Evolutionary conservation across 2,797 vertebrate genomes (phyloP).

Genomic region (Peromyscus eremicus): DNA sequence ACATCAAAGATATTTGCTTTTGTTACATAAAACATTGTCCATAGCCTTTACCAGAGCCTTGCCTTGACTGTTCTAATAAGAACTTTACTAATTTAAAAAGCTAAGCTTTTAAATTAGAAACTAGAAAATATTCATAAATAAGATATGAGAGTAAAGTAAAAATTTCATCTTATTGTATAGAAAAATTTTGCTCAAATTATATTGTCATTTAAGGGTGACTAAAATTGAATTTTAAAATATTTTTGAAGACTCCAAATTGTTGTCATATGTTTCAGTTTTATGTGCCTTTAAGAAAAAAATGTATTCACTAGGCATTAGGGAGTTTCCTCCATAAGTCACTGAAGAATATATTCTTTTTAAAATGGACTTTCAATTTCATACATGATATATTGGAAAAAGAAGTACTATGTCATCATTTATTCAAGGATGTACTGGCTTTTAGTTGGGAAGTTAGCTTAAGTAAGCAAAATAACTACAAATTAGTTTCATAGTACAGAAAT

Average conservation of each 20-base stretch:
- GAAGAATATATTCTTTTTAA: conserved; percentile 41
- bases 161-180: not conserved
- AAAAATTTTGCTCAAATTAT: conserved; percentile 31
- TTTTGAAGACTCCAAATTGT: conserved; percentile 43
- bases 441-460: not conserved
- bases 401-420: not conserved
- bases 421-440: not conserved
- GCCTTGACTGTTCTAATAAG: not conserved
- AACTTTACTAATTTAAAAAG: not conserved
- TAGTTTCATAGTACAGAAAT: not conserved
- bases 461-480: conserved; percentile 2
- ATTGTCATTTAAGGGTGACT: not conserved
- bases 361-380: conserved; percentile 25
- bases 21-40: conserved; percentile 22
- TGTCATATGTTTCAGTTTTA: conserved; percentile 42
- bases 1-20: not conserved
- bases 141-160: conserved; percentile 28
- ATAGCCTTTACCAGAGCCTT: not conserved
- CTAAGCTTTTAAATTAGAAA: not conserved
- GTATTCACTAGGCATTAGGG: not conserved
- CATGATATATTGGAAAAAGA: conserved; percentile 21
- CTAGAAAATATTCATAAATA: conserved; percentile 4
- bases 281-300: not conserved
- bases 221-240: conserved; percentile 45
- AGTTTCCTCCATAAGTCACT: conserved; percentile 57